Percentiles rank a stretch among this genome's conserved stretches.
Evolutionary conservation across 2,888 invertebrate genomes (phyloP).

Genomic region (Abrostola tripartita): DNA sequence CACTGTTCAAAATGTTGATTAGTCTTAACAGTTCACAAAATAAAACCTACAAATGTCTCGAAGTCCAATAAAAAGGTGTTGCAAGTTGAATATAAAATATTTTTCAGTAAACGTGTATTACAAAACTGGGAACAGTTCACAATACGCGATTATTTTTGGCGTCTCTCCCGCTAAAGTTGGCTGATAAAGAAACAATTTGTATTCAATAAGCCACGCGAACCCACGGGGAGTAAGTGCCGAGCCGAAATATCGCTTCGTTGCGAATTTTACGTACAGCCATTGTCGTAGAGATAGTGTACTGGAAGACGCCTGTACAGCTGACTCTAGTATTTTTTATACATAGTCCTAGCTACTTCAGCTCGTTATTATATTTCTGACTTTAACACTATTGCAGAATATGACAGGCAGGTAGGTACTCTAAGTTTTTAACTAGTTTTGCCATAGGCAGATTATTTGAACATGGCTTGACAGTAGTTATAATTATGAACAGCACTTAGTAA

Average conservation of each 20-base stretch:
- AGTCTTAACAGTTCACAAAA: constrained; percentile 6
- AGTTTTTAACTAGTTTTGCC: too few relatives aligned
- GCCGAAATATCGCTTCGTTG: constrained; percentile 73
- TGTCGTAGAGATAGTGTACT: constrained; percentile 32
- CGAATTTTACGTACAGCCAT: constrained; percentile 63
- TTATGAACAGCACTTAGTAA: too few relatives aligned
- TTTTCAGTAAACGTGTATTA: constrained; percentile 22
- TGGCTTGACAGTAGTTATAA: too few relatives aligned
- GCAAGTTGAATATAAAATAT: constrained; percentile 24
- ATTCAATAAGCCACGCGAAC: constrained; percentile 79
- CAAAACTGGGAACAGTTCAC: constrained; percentile 39
- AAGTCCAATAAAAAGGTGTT: constrained; percentile 21
- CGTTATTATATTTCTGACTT: too few relatives aligned
- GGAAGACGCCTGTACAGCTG: constrained; percentile 28
- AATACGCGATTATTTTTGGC: constrained; percentile 55
- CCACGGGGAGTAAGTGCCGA: constrained; percentile 69
- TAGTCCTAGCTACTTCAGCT: too few relatives aligned
- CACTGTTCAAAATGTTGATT: too few relatives aligned
- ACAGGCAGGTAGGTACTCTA: too few relatives aligned
- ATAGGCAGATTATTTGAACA: too few relatives aligned
- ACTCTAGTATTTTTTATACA: background rate
- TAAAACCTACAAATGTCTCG: constrained; percentile 14
- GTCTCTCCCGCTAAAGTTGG: constrained; percentile 64
- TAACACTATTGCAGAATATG: too few relatives aligned
- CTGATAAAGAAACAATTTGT: constrained; percentile 84